Evolutionary conservation across 1,140 invertebrate species (phyloP).

Genomic region (Caenorhabditis remanei): DNA sequence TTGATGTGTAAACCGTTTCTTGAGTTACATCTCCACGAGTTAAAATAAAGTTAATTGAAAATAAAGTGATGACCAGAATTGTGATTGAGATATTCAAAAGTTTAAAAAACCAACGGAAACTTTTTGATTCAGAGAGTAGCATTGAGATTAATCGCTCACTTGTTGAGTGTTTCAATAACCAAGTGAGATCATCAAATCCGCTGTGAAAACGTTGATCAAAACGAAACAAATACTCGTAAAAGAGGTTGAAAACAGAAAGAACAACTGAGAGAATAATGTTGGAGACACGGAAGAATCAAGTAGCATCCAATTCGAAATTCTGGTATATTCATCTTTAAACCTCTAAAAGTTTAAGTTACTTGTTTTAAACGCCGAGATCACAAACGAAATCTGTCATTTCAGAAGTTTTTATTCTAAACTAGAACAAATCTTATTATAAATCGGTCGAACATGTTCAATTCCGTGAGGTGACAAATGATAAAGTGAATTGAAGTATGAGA

Average conservation of each 20-base stretch:
- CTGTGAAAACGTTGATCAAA: neutral
- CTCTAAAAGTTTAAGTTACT: too few species aligned
- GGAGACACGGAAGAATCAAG: too few species aligned
- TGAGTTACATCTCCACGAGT: slow-evolving; percentile 1
- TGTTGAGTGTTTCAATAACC: slow-evolving; percentile 2
- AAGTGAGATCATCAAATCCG: neutral
- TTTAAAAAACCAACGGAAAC: slow-evolving; percentile 13
- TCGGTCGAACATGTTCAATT: slow-evolving; percentile 7
- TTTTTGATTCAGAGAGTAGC: too few species aligned
- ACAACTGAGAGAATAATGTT: too few species aligned
- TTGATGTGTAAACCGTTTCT: neutral
- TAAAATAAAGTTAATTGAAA: neutral
- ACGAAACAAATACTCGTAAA: too few species aligned
- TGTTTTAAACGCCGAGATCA: too few species aligned
- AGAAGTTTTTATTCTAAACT: neutral
- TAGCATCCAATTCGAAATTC: too few species aligned
- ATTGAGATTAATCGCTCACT: neutral
- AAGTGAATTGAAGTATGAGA: neutral
- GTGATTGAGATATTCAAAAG: slow-evolving; percentile 26
- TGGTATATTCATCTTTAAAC: too few species aligned
- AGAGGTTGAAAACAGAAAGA: too few species aligned
- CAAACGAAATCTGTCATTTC: too few species aligned
- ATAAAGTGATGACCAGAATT: neutral
- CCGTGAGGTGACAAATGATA: neutral
- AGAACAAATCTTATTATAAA: neutral